A percentile compares a stretch with the other conserved stretches of the same genome.
Conservation (phyloP, 2,888 invertebrate genomes). For the Diaprepes abbreviatus region DNA sequence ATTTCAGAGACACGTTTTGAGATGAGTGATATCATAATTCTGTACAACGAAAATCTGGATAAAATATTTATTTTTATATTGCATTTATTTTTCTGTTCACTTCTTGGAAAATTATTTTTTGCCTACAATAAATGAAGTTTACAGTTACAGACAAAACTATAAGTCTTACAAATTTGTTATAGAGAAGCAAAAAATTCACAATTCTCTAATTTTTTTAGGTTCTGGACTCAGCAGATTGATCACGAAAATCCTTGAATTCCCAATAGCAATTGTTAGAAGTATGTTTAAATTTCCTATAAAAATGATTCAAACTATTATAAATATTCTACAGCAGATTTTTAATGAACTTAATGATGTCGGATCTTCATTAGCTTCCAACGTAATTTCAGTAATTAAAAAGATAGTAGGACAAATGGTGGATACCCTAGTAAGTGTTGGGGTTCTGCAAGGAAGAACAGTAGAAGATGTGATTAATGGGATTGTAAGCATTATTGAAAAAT, state of each 20-base stretch:
- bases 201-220: too few relatives aligned
- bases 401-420: background rate
- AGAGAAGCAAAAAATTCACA: too few relatives aligned
- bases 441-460: conserved; percentile 37
- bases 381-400: background rate
- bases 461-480: conserved; percentile 20
- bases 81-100: too few relatives aligned
- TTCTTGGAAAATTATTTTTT: too few relatives aligned
- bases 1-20: too few relatives aligned
- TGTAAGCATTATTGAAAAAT: conserved; percentile 11
- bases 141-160: too few relatives aligned
- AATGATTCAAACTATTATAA: background rate
- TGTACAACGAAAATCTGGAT: too few relatives aligned
- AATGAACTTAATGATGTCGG: background rate
- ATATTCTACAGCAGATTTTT: background rate
- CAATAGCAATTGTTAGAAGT: background rate
- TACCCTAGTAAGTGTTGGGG: conserved; percentile 18
- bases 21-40: too few relatives aligned
- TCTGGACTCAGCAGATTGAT: too few relatives aligned
- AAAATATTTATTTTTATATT: too few relatives aligned
- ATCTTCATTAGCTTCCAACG: background rate
- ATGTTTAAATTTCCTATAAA: background rate
- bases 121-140: too few relatives aligned
- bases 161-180: too few relatives aligned
- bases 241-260: background rate